Evolutionary conservation across 2,888 invertebrate genomes (phyloP).

Genomic region (Epinotia demarniana): DNA sequence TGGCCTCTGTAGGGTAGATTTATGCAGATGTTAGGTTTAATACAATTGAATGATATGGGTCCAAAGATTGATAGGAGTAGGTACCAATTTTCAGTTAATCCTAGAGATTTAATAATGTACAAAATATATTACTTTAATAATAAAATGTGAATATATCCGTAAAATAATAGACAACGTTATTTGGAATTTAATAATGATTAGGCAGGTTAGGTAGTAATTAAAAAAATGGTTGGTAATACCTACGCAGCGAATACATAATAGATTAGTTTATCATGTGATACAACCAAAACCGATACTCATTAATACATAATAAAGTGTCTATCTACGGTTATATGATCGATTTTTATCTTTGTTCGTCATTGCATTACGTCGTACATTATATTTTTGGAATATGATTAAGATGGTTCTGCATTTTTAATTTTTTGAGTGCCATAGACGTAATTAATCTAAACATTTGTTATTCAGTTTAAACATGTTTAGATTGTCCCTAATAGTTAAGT

Average conservation of each 20-base stretch:
- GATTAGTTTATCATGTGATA: constrained; percentile 25
- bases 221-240: neutral
- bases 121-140: too few relatives aligned
- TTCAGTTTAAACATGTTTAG: neutral
- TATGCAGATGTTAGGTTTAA: too few relatives aligned
- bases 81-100: too few relatives aligned
- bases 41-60: too few relatives aligned
- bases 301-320: neutral
- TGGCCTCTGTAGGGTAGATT: too few relatives aligned
- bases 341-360: constrained; percentile 1
- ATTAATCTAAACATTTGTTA: neutral
- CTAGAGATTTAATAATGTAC: too few relatives aligned
- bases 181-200: neutral
- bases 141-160: neutral
- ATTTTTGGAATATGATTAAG: neutral
- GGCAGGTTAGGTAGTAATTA: neutral
- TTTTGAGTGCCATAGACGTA: neutral
- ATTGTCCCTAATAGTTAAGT: neutral
- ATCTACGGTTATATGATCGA: neutral
- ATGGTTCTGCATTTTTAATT: too few relatives aligned
- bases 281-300: constrained; percentile 15
- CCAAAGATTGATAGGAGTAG: too few relatives aligned
- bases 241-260: constrained; percentile 16
- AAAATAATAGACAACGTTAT: neutral
- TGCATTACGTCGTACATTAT: neutral